A percentile compares a stretch with the other conserved stretches of the same genome.
These are phyloP conservation scores for Elegia similella DNA, from an alignment of 2,888 invertebrate genomes.

Conservation along the genomic window DNA sequence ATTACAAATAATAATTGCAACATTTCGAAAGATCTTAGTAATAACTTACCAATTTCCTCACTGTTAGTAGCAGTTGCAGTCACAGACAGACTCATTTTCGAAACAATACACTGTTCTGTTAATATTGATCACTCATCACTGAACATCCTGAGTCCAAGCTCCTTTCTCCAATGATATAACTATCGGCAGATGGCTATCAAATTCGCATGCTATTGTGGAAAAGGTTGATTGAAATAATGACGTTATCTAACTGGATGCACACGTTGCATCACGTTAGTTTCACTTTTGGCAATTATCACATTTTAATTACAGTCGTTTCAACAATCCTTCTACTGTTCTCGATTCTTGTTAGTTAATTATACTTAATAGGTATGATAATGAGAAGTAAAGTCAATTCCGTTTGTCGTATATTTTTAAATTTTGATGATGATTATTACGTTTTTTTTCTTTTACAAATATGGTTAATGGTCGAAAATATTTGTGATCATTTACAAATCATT, in stretches of 20 bases:
- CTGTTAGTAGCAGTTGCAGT: constrained; percentile 47
- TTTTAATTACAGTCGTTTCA: constrained; percentile 9
- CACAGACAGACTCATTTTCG: constrained; percentile 60
- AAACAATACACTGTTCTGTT: constrained; percentile 32
- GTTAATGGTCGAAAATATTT: no score
- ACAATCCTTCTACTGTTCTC: background rate
- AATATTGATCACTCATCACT: constrained; percentile 30
- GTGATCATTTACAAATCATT: no score
- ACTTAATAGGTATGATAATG: background rate
- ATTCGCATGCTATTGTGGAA: constrained; percentile 32
- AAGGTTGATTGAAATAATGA: constrained; percentile 45
- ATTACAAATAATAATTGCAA: background rate
- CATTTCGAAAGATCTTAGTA: background rate
- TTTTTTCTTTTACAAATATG: no score
- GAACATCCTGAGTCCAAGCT: constrained; percentile 26
- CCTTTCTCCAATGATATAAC: constrained; percentile 32
- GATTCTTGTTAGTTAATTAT: background rate
- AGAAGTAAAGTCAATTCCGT: no score
- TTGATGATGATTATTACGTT: no score
- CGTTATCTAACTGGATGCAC: constrained; percentile 46
- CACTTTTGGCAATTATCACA: constrained; percentile 19
- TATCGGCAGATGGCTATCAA: constrained; percentile 30
- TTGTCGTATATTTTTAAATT: no score
- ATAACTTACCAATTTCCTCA: constrained; percentile 68
- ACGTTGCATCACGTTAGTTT: constrained; percentile 34